Evolutionary conservation across 1,140 invertebrate species (phyloP).

Genomic region (Ectropis grisescens): DNA sequence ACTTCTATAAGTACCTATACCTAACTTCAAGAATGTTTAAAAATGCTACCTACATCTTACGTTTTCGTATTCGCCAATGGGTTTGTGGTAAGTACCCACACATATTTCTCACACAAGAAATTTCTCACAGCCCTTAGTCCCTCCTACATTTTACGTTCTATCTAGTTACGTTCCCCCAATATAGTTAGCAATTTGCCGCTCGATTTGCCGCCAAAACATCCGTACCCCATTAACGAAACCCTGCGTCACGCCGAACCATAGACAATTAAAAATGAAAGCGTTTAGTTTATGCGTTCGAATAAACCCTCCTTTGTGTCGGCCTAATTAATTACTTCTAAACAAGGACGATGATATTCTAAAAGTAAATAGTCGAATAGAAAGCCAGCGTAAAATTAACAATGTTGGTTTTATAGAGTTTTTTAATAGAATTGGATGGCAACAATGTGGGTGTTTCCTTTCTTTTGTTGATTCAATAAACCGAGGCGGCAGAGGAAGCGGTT

Average conservation of each 20-base stretch:
- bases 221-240: constrained; percentile 23
- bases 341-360: constrained; percentile 63
- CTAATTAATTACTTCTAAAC: constrained; percentile 66
- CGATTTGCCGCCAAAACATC: constrained; percentile 47
- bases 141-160: too few relatives aligned
- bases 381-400: constrained; percentile 48
- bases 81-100: too few relatives aligned
- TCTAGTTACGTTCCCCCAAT: too few relatives aligned
- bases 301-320: constrained; percentile 37
- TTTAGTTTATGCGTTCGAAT: constrained; percentile 16
- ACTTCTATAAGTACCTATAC: too few relatives aligned
- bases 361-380: constrained; percentile 63
- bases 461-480: constrained; percentile 20
- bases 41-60: too few relatives aligned
- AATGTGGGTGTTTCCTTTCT: constrained; percentile 40
- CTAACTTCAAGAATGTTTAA: too few relatives aligned
- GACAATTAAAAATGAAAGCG: constrained; percentile 26
- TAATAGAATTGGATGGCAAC: constrained; percentile 28
- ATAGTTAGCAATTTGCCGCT: constrained; percentile 59
- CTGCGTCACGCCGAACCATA: constrained; percentile 24
- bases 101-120: too few relatives aligned
- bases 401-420: constrained; percentile 45
- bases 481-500: neutral
- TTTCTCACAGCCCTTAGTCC: too few relatives aligned
- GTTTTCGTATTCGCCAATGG: too few relatives aligned